Conservation (phyloP, 2,888 invertebrate genomes). For the Scaptomyza polygonia region DNA sequence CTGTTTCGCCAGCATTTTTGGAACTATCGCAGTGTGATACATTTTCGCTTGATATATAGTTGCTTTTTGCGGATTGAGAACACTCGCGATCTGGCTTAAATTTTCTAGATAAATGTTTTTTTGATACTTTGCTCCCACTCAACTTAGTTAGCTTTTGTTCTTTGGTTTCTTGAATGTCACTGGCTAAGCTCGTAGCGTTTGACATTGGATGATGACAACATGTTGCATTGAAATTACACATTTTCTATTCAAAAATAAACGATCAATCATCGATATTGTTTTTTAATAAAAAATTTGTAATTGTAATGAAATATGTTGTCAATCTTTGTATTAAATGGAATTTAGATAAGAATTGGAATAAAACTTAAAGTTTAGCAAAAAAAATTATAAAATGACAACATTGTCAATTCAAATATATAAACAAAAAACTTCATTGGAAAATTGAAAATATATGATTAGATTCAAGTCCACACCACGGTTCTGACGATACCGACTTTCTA, state of each 20-base stretch:
- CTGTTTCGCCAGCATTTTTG: background rate
- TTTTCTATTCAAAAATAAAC: slow-evolving; percentile 47
- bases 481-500: background rate
- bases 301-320: slow-evolving; percentile 54
- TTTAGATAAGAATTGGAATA: background rate
- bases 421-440: too few species aligned
- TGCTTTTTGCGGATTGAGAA: background rate
- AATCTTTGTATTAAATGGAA: slow-evolving; percentile 11
- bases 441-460: too few species aligned
- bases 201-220: background rate
- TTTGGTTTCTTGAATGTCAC: too few species aligned
- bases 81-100: too few species aligned
- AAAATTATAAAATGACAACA: background rate
- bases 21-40: background rate
- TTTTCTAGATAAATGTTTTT: too few species aligned
- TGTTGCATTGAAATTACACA: slow-evolving; percentile 68
- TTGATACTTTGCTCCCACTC: too few species aligned
- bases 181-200: background rate
- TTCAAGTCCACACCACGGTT: background rate
- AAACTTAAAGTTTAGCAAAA: slow-evolving; percentile 32
- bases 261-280: slow-evolving; percentile 5
- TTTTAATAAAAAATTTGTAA: slow-evolving; percentile 64
- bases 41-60: background rate
- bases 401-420: background rate
- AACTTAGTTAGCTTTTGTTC: too few species aligned